Evolutionary conservation across 2,888 invertebrate species (phyloP), one percentile per base, ranked within the genome.

Genomic region (Lepidochrysops patricia): DNA sequence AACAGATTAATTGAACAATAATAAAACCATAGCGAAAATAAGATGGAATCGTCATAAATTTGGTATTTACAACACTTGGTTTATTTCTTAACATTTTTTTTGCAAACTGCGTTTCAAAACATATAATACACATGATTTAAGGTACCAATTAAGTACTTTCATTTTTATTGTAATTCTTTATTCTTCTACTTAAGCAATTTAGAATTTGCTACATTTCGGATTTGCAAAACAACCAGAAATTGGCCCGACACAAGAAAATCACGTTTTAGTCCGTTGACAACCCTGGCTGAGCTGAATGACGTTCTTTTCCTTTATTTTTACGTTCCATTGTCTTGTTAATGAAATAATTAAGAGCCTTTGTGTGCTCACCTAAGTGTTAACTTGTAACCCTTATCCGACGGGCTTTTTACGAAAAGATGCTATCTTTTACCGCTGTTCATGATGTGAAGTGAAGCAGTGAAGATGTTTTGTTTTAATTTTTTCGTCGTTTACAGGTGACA

Each of bases 321-420:
- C 54, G 32, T 15, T 12, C 29, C 29, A 29, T 54, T 54, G 54
- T 54, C 54, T 29, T 29, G 52, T 32, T 54, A 54, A 54, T 54
- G 54, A 54, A 54, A 54, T 54, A 54, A 54, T 54, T 54, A 54
- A 54, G 54, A 9, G 54, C 29, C 54, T 29, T 54, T 54, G 54
- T 29, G 54, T 19, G 54, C 29, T 32, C 29, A 54, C 54, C 54
- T 54, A 54, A 54, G 54, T 29, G 54, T 54, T 54, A 29, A 54
- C 29, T 54, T 29, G 54, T 54, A 15, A 19, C 29, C 54, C 54
- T 54, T 54, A 54, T 29, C 54, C 27, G 32, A 29, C 32, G 9
- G 29, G 32, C 12, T 32, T 32, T 54, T 54, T 26, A 54, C 54
- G 19, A 54, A 54, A 54, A 19, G 54, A 13, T 25, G 25, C 26